Evolutionary conservation across 2,888 invertebrate genomes (phyloP).

Genomic region (Cinara cedri): DNA sequence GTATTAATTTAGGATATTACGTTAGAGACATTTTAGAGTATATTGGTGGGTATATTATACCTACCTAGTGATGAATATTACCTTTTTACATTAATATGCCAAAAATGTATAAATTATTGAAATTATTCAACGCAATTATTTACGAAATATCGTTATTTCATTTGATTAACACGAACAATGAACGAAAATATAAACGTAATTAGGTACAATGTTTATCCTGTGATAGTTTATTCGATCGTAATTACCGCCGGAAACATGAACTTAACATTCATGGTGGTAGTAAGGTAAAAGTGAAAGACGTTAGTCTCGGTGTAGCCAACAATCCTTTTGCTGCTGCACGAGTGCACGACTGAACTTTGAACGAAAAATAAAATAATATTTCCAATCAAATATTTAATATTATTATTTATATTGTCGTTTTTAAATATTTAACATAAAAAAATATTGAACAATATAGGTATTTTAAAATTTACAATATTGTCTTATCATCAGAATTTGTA

Average conservation of each 20-base stretch:
- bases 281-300: slow-evolving; percentile 18
- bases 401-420: neutral
- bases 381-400: too few relatives aligned
- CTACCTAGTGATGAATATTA: too few relatives aligned
- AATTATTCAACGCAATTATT: too few relatives aligned
- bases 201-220: slow-evolving; percentile 7
- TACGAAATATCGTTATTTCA: too few relatives aligned
- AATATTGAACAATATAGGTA: slow-evolving; percentile 12
- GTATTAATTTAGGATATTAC: too few relatives aligned
- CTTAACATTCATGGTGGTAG: neutral
- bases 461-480: slow-evolving; percentile 8
- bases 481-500: slow-evolving; percentile 16
- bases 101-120: too few relatives aligned
- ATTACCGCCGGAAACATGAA: slow-evolving; percentile 11
- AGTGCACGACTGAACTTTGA: neutral
- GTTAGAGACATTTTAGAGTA: too few relatives aligned
- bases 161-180: neutral
- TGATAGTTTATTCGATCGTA: slow-evolving; percentile 9
- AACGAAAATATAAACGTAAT: too few relatives aligned
- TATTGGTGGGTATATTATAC: too few relatives aligned
- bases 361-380: neutral
- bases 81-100: too few relatives aligned
- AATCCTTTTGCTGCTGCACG: slow-evolving; percentile 1
- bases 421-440: neutral
- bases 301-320: slow-evolving; percentile 16